Evolutionary conservation across 1,140 invertebrate species (phyloP).

Genomic region (Bombus sibiricus): DNA sequence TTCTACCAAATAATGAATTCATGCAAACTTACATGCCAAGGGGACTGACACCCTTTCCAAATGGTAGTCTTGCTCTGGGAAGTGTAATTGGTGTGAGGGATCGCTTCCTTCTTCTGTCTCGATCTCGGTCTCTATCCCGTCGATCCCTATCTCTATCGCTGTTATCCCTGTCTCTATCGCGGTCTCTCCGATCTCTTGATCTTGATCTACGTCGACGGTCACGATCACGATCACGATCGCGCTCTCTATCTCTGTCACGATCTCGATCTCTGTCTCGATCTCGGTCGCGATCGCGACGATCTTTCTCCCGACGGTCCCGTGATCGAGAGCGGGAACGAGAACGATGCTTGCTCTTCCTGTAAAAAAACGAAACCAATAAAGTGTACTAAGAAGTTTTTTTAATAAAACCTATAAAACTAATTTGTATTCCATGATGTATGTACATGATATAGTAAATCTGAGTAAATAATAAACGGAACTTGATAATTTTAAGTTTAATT

Average conservation of each 20-base stretch:
- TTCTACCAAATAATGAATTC: neutral
- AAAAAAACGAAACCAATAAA: constrained; percentile 54
- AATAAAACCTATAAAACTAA: neutral
- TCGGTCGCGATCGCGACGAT: constrained; percentile 79
- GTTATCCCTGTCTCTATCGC: constrained; percentile 76
- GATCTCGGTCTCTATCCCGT: constrained; percentile 77
- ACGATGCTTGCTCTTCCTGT: constrained; percentile 81
- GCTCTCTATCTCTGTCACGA: constrained; percentile 69
- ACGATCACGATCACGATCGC: constrained; percentile 80
- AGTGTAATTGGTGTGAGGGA: constrained; percentile 82
- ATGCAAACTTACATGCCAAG: constrained; percentile 79
- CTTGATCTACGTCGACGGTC: constrained; percentile 75
- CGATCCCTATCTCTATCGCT: constrained; percentile 76
- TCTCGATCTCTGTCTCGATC: constrained; percentile 76
- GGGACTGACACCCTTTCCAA: constrained; percentile 80
- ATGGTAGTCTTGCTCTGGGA: constrained; percentile 80
- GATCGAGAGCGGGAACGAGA: constrained; percentile 81
- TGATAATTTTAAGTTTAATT: neutral
- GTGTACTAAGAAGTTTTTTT: neutral
- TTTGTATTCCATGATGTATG: neutral
- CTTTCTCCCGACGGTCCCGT: constrained; percentile 77
- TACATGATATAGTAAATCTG: neutral
- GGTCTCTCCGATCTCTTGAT: constrained; percentile 80
- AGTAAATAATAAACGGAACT: constrained; percentile 5
- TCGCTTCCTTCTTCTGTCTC: constrained; percentile 81